Evolutionary conservation across 2,113 vertebrate genomes (phyloP), one percentile per base, ranked within the genome.

Genomic region (Ivindomyrus marchei): DNA sequence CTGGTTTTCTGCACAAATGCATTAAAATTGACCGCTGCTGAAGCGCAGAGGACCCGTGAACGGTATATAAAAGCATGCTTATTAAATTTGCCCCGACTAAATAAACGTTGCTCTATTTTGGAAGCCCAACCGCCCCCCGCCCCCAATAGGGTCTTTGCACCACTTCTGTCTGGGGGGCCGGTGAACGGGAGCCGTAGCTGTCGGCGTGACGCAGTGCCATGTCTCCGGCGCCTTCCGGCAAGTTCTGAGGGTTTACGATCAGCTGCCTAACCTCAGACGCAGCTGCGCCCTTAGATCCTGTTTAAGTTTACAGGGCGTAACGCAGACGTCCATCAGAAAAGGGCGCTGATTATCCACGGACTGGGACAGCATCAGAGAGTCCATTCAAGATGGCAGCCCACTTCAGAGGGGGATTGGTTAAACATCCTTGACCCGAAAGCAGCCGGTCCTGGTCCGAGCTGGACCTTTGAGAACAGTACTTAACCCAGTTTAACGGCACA

Each of bases 1-100:
- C 88, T 31, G 39, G 36, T 27, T 45, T 83, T 42, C 31, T 45
- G 62, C 62, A 31, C 62, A 89, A 84, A 53, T 83, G 74, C 88
- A 56, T 89, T 89, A 45, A 83, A 50, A 84, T 45, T 84, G 88
- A 31, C 49, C 52, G 17, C 31, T 45, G 27, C 58, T 31, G 46
- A 70, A n/a, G n/a, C 47, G 15, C 74, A 49, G 70, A 84, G 31
- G 15, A 84, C 66, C 80, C 45, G 50, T n/a, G 27, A 89, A 56
- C 36, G 39, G n/a, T 17, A 9, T 21, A 56, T 89, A 50, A 89
- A 89, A 89, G 70, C 88, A 80, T 53, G 21, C 0, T 80, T 89
- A 80, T 89, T 89, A 83, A 77, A 89, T 89, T 77, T 53, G 7
- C 50, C 77, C 50, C 80, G 42, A 84, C 49, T 83, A 83, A 89